Base-by-base conservation (phyloP, 2,888 invertebrate genomes). In the Eupithecia centaureata region DNA sequence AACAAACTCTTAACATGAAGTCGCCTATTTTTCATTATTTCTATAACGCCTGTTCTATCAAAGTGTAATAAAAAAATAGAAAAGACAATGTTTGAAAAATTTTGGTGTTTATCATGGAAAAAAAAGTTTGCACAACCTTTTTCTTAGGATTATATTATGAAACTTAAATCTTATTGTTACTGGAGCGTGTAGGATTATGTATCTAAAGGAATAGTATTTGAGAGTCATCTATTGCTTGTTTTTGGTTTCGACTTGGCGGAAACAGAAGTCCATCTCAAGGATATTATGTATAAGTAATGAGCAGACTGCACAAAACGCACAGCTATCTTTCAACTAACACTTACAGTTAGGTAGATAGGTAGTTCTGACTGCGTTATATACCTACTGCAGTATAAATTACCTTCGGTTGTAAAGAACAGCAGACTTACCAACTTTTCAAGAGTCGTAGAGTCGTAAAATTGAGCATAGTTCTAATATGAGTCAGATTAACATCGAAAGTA, bases 331-430 rank as follows among this genome's bases (percentile, higher is more conserved):
- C 42, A 42, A 42, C 18, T 18, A 42, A 8, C 42, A 22, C 10
- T 18, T 18, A 42, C 42, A 18, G 42, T 42, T 42, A n/a, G n/a
- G n/a, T n/a, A n/a, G n/a, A n/a, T n/a, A n/a, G n/a, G n/a, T 33
- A 51, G 8, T 25, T 51, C 13, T 51, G 18, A 51, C 12, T 25
- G 51, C 25, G 51, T 25, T 13, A 51, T 38, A n/a, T 47, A 52
- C 22, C 27, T 52, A 15, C 25, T 27, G 54, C 54, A 28, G 4
- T 54, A 42, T 54, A 25, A 54, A 54, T 54, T 28, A 54, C 57
- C 57, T 33, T 30, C 30, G 18, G 57, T 57, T 57, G 32, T 54
- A 54, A 57, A 30, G 28, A 32, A 57, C 32, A 52, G 27, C 42
- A 42, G 13, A 54, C 13, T 27, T 15, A 27, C 15, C 27, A 54